Evolutionary conservation across 1,140 invertebrate genomes (phyloP), one percentile per base, ranked within the genome.

Genomic region (Heliconius hewitsoni): DNA sequence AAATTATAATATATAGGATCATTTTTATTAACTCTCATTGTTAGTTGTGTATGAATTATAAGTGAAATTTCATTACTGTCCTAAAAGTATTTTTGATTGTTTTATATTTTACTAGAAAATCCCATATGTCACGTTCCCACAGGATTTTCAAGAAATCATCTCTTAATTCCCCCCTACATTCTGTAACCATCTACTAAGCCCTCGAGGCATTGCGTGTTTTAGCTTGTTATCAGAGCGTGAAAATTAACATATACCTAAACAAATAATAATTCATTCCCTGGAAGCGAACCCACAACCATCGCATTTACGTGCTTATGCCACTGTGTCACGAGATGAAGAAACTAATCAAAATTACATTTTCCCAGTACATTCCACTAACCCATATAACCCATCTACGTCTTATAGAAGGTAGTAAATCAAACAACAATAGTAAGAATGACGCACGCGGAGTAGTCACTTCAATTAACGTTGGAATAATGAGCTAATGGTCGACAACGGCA

Each of bases 401-500:
- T 66, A 66, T 5, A 66, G 60, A 66, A 27, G 60, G 60, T 66
- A 66, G 23, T 71, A 78, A 83, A 83, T 81, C 82, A 83, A 79
- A 76, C 74, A 77, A 83, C 79, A 81, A 79, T 77, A 74, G 66
- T 66, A 57, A 78, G 73, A 74, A 72, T 75, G 74, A 81, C 77
- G 73, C 79, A 75, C 55, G 42, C n/a, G 52, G 27, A 27, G 55
- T 37, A 75, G 74, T 78, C 66, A 37, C 78, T 77, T 80, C 80
- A 83, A 86, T 86, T 86, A 86, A 71, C 81, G 74, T 71, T 75
- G 83, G 86, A 89, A 87, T 86, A 83, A 84, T 80, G 72, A 71
- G 80, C 85, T 87, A 89, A 87, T 85, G 66, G 83, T 66, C 72
- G 80, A 77, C 73, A 77, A 80, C 82, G 79, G 57, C 79, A 81